Evolutionary conservation across 2,888 invertebrate genomes (phyloP), one percentile per base, ranked within the genome.

Genomic region (Xylocampa areola): DNA sequence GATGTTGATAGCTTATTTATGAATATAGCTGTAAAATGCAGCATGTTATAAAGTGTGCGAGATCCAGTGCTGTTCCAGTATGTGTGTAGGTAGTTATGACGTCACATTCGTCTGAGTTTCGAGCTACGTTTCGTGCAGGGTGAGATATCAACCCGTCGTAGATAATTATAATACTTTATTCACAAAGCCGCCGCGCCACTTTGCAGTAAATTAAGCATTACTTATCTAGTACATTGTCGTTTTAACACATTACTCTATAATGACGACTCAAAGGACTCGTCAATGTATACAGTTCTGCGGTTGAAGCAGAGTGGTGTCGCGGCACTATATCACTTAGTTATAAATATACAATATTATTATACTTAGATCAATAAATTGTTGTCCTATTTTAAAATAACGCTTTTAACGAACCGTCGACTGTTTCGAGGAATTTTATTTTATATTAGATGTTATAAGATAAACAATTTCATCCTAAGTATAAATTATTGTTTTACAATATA

Each of bases 391-490:
- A 48, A 57, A 60, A 23, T 29, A 66, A 66, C 45, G 72, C 61
- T 75, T 65, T 52, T 61, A 49, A 33, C 32, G 23, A 53, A 55
- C 57, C 68, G 50, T 65, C 55, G 76, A 73, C 59, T 73, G 73
- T 73, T 76, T 65, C 32, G 52, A 69, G 60, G 40, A 73, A 55
- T 65, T 68, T 62, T 62, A 64, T 60, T 76, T 73, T 62, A 54
- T 76, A 76, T 64, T 41, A 59, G 16, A 64, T 53, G 23, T 49
- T 35, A 57, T 65, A 62, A 62, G 61, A 54, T 45, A 68, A 62
- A 57, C 61, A 63, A 58, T 60, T 54, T 60, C 47, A 51, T 49
- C 40, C 11, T 64, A 58, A 51, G 47, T 43, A 48, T 70, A 66
- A 55, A 61, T 73, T 43, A 70, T 66, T 69, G 49, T 69, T 76